phyloP scores from a whole-genome alignment of 2,113 vertebrate species.

The Perca flavescens region DNA sequence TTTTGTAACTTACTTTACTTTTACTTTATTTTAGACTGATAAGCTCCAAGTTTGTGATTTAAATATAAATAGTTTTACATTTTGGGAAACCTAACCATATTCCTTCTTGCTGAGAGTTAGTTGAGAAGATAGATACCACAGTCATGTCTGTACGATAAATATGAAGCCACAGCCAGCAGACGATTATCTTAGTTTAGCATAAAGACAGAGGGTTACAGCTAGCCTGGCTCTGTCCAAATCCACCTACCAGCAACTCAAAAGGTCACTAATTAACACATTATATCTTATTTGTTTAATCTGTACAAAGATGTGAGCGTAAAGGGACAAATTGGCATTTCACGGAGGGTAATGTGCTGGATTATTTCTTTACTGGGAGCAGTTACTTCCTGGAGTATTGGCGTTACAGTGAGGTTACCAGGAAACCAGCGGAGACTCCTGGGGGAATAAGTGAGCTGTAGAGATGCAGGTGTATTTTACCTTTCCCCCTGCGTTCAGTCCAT shows the following conservation, averaged over 20 bases:
- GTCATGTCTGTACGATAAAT: too few species aligned
- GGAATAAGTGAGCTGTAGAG: not conserved
- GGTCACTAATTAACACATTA: not conserved
- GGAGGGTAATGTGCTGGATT: not conserved
- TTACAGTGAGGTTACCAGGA: not conserved
- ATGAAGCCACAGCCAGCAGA: too few species aligned
- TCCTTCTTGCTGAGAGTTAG: too few species aligned
- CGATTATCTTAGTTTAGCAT: too few species aligned
- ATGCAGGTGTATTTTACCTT: not conserved
- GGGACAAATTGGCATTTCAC: not conserved
- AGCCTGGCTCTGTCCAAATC: too few species aligned
- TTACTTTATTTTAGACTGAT: not conserved
- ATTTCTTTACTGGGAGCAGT: not conserved
- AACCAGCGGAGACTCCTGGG: not conserved
- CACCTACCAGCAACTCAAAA: not conserved
- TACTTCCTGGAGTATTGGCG: not conserved
- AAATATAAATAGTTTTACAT: not conserved
- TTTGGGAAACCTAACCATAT: not conserved
- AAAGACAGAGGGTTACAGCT: too few species aligned
- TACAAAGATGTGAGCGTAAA: not conserved
- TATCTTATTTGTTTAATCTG: not conserved
- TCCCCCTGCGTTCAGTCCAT: not conserved
- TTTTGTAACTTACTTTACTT: not conserved
- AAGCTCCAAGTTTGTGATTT: not conserved
- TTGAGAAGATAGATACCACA: too few species aligned